Evolutionary conservation across 1,140 invertebrate genomes (phyloP).

Genomic region (Ridgeia piscesae): DNA sequence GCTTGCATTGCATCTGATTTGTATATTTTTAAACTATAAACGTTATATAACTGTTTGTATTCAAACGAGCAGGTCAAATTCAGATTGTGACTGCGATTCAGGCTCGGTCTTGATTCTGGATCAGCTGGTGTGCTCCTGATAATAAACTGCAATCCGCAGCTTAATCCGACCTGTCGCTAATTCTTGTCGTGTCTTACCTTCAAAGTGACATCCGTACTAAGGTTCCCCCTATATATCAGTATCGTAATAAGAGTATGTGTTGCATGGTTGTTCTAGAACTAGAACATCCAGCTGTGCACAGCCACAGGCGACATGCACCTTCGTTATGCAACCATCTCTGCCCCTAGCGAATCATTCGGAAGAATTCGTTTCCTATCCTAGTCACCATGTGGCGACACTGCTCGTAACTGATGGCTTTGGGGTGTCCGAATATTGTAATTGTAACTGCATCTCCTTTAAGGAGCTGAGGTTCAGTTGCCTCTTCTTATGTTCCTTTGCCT

Average conservation of each 20-base stretch:
- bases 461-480: too few species aligned
- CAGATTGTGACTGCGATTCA: too few species aligned
- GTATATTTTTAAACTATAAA: too few species aligned
- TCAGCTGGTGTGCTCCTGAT: background rate
- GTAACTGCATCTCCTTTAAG: too few species aligned
- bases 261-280: too few species aligned
- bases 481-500: too few species aligned
- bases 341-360: background rate
- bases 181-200: background rate
- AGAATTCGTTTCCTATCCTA: background rate
- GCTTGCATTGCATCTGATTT: too few species aligned
- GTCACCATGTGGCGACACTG: background rate
- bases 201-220: constrained; percentile 5
- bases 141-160: background rate
- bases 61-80: background rate
- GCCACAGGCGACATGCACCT: background rate
- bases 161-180: background rate
- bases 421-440: too few species aligned
- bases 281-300: background rate
- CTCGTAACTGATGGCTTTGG: too few species aligned
- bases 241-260: background rate
- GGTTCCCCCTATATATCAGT: background rate
- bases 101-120: background rate
- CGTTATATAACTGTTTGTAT: too few species aligned
- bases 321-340: background rate